Evolutionary conservation across 1,140 invertebrate species (phyloP), one percentile per base, ranked within the genome.

Genomic region (Bradynema listronoti): DNA sequence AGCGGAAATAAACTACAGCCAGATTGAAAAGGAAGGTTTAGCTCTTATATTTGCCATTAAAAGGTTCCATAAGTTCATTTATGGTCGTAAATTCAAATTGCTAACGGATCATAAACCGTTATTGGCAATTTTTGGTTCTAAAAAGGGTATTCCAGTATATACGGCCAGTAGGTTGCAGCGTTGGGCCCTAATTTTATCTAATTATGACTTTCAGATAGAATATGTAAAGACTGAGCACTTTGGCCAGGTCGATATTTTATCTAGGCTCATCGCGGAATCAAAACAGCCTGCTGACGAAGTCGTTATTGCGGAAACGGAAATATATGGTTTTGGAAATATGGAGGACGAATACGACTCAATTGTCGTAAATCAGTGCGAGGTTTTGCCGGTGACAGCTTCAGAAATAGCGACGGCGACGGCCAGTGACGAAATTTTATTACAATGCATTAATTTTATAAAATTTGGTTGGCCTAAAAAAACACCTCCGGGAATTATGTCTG

Each of bases 11-110:
- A 82, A 79, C 51, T 83, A 84, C 50, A 58, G 78, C 7, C 79
- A 81, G 58, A 80, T 83, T 29, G 81, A 85, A 32, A 82, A 79
- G 65, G 83, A 85, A 75, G 53, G 53, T 3, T 55, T 55, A 59
- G 53, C 22, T n/a, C 56, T 55, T 24, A 14, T 55, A 6, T 55
- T 56, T 53, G 53, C 53, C 16, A 53, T 55, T 19, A 53, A 55
- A 14, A 55, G 56, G 36, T 55, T 56, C 29, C 53, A 55, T 14
- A 52, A 58, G 24, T 24, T 55, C 19, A 55, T 55, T 9, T 55
- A 41, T 59, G 53, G 53, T 9, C 45, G 53, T 9, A 22, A 58
- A 25, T 55, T 55, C 53, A 55, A 19, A 19, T 53, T 55, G 16
- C 53, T 22, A 14, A 55, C 53, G 19, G 53, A 55, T 53, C 53